Evolutionary conservation across 2,113 vertebrate species (phyloP).

Genomic region (Prietella phreatophila): DNA sequence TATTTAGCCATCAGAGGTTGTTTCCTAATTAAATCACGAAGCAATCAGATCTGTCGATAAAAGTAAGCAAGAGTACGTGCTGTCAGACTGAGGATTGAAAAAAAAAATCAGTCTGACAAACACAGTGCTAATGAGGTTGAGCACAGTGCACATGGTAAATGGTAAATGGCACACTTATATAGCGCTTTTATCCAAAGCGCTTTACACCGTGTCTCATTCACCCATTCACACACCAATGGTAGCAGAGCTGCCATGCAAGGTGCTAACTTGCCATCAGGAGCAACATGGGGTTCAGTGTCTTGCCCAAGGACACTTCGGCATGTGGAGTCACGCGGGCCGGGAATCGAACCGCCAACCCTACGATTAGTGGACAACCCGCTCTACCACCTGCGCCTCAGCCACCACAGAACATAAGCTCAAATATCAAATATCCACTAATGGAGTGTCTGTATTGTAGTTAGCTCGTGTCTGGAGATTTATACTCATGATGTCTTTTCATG

Average conservation of each 20-base stretch:
- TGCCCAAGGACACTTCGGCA: too few relatives aligned
- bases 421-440: background rate
- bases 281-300: too few relatives aligned
- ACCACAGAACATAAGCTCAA: background rate
- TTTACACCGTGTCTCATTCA: too few relatives aligned
- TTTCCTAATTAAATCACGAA: background rate
- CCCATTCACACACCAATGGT: too few relatives aligned
- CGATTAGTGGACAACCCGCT: too few relatives aligned
- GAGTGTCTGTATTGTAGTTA: background rate
- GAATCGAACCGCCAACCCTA: too few relatives aligned
- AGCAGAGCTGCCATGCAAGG: too few relatives aligned
- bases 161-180: too few relatives aligned
- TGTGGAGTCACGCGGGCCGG: too few relatives aligned
- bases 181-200: too few relatives aligned
- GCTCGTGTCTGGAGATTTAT: background rate
- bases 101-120: background rate
- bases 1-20: background rate
- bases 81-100: background rate
- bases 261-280: too few relatives aligned
- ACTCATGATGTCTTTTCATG: background rate
- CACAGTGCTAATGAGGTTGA: background rate
- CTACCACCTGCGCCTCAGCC: too few relatives aligned
- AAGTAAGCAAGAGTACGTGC: background rate
- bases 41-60: background rate
- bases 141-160: background rate